Conservation (phyloP, 1,140 invertebrate species). For the Zaprionus kolodkinae region DNA sequence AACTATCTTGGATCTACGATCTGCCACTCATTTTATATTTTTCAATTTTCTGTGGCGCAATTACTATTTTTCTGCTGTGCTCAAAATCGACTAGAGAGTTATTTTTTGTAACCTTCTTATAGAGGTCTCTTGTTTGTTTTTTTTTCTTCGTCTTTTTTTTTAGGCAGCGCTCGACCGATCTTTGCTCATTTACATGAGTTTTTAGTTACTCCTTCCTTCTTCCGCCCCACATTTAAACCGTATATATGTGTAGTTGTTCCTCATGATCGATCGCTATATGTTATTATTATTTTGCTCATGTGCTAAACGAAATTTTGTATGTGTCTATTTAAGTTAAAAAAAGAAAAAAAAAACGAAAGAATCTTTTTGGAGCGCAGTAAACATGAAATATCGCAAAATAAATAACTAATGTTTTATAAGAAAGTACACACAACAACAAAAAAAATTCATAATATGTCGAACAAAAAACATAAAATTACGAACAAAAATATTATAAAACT, state of each 20-base stretch:
- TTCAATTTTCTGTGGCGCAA: constrained; percentile 16
- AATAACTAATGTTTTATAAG: constrained; percentile 19
- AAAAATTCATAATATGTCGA: constrained; percentile 26
- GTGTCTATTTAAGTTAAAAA: constrained; percentile 44
- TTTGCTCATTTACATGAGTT: constrained; percentile 46
- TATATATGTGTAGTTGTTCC: constrained; percentile 58
- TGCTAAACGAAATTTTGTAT: constrained; percentile 50
- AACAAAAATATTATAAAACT: constrained; percentile 28
- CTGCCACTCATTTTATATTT: constrained; percentile 1
- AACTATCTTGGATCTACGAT: not conserved
- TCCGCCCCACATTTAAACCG: constrained; percentile 7
- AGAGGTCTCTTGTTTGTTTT: constrained; percentile 27
- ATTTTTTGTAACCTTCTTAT: constrained; percentile 32
- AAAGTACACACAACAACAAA: constrained; percentile 24
- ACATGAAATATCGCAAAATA: constrained; percentile 33
- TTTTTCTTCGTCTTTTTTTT: too few relatives aligned
- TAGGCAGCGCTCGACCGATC: constrained; percentile 45
- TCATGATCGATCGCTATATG: constrained; percentile 62
- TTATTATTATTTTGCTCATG: constrained; percentile 57
- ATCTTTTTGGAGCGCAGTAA: constrained; percentile 41
- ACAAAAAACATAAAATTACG: constrained; percentile 27
- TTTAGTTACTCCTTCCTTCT: constrained; percentile 36
- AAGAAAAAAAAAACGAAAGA: constrained; percentile 23
- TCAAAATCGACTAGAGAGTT: constrained; percentile 36
- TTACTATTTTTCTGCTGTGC: constrained; percentile 28